Evolutionary conservation across 2,797 vertebrate species (phyloP), one percentile per base, ranked within the genome.

Genomic region (Micromesistius poutassou): DNA sequence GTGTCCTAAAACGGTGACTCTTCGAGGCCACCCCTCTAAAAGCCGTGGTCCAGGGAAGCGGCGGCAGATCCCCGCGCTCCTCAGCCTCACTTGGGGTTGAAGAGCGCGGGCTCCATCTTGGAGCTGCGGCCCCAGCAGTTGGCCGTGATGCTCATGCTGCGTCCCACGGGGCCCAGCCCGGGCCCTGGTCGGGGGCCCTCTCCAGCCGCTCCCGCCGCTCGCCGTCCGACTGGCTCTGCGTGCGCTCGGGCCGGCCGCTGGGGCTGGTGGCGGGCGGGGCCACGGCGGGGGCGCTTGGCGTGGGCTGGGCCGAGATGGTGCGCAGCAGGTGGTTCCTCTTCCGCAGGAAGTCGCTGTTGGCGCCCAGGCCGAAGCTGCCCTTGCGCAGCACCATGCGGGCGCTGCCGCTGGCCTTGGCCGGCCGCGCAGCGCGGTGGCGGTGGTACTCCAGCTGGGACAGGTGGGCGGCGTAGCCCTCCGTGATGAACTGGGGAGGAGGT

Each of bases 241-340:
- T 96, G 88, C 97, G 95, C 86, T 99, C 97, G 0, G 94, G 94
- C 7, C 92, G 85, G 85, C 78, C 83, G 87, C 62, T 22, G 72
- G 31, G 31, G 31, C 4, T 73, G 35, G 38, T 42, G 40, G 91
- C 76, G 1, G 98, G 97, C 22, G 68, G 87, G 80, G 77, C 87
- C 75, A 88, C 31, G 83, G 78, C 88, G 0, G 66, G 93, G 19
- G 87, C 93, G 33, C 86, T 93, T 66, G 71, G 91, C 0, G 91
- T 76, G 1, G 98, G 98, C 87, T 99, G 98, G 2, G 97, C 95
- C 42, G 97, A 99, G 92, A 99, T 99, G 91, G 98, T 98, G 74
- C 98, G 94, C 82, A 99, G 91, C 87, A 99, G 92, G 87, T 99
- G 98, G 87, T 97, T 99, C 83, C 97, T 94, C 87, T 99, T 97